Percentiles rank a stretch among this genome's conserved stretches.
Conservation (phyloP, 1,140 invertebrate species). For the Ostrea edulis region DNA sequence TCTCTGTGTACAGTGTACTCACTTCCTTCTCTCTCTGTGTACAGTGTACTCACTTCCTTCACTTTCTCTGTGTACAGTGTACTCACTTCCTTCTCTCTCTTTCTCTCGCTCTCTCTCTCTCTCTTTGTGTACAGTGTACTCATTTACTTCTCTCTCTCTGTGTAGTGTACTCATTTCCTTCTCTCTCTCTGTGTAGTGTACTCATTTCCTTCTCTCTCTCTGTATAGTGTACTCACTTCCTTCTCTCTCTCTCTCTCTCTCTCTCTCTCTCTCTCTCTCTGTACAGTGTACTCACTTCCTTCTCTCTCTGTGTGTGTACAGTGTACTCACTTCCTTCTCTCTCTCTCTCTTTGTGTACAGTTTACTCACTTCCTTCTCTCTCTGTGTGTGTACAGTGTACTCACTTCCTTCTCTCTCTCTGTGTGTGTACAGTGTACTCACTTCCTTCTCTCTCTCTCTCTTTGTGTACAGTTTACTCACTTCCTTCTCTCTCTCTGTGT, state of each 20-base stretch:
- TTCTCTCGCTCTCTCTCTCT: no score
- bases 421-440: conserved; percentile 45
- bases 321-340: conserved; percentile 81
- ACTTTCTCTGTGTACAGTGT: background rate
- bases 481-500: conserved; percentile 79
- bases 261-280: background rate
- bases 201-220: no score
- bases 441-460: conserved; percentile 81
- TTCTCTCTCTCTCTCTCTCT: no score
- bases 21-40: conserved; percentile 80
- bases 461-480: conserved; percentile 55
- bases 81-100: conserved; percentile 83
- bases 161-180: conserved; percentile 80
- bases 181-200: background rate
- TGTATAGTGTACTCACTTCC: conserved; percentile 66
- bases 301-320: conserved; percentile 68
- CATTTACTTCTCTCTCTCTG: conserved; percentile 80
- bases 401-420: conserved; percentile 80
- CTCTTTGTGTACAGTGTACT: background rate
- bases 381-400: background rate
- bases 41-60: conserved; percentile 80
- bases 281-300: conserved; percentile 77
- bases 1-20: background rate
- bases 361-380: conserved; percentile 80
- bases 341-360: background rate